Evolutionary conservation across 64 coral and sea anemone species (phyloP).

Genomic region (Actinia equina): DNA sequence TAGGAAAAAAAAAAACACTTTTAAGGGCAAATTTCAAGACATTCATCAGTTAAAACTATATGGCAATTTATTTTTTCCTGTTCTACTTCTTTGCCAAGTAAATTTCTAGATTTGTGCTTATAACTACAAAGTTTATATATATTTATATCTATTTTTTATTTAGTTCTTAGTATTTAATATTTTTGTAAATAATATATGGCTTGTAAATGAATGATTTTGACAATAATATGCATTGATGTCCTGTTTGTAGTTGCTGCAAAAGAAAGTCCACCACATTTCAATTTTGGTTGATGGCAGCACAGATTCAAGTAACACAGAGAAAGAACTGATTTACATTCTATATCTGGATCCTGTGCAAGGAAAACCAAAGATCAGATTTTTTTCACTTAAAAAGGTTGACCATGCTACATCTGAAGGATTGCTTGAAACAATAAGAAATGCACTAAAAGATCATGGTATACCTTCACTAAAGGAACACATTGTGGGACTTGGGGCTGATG

Average conservation of each 20-base stretch:
- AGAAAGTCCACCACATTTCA: conserved; percentile 55
- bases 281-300: conserved; percentile 59
- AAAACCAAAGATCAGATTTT: conserved; percentile 54
- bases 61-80: conserved; percentile 1
- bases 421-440: conserved; percentile 22
- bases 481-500: conserved; percentile 54
- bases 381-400: conserved; percentile 48
- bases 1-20: too few species aligned
- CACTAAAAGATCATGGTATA: conserved; percentile 52
- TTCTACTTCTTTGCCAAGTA: too few species aligned
- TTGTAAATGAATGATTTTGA: neutral
- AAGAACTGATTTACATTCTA: conserved; percentile 52
- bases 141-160: too few species aligned
- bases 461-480: conserved; percentile 37
- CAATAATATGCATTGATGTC: neutral
- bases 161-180: too few species aligned
- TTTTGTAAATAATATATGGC: too few species aligned
- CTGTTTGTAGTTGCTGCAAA: conserved; percentile 31
- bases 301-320: conserved; percentile 46
- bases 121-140: too few species aligned
- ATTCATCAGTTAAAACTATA: neutral
- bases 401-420: conserved; percentile 49
- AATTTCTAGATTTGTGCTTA: too few species aligned
- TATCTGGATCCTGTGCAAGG: conserved; percentile 60
- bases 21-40: too few species aligned